phyloP scores from a whole-genome alignment of 2,113 vertebrate species.

The Leiothrix lutea region DNA sequence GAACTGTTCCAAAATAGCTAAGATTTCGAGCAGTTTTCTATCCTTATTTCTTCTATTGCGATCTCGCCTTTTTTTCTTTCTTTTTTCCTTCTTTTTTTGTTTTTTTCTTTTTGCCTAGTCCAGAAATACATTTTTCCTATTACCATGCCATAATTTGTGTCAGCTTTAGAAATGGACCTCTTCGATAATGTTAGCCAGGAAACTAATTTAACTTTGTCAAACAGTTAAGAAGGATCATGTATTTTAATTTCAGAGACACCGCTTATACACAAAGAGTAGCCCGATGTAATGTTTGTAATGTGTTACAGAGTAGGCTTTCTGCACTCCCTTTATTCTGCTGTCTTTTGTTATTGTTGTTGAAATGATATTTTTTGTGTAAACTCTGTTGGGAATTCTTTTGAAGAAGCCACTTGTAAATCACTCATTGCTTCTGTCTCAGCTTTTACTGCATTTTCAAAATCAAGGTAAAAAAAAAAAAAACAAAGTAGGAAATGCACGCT shows the following conservation, averaged over 20 bases:
- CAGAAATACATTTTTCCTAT: not conserved
- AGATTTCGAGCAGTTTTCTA: not conserved
- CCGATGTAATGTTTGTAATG: conserved; percentile 39
- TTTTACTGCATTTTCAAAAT: conserved; percentile 43
- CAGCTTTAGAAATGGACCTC: not conserved
- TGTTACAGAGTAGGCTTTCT: conserved; percentile 8
- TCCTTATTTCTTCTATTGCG: not conserved
- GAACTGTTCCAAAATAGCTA: not conserved
- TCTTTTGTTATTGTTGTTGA: conserved; percentile 40
- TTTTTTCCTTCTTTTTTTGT: not conserved
- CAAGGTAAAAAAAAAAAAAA: not conserved
- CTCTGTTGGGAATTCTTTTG: conserved; percentile 61
- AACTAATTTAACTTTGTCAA: not conserved
- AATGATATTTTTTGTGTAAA: conserved; percentile 31
- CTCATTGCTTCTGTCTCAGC: conserved; percentile 20
- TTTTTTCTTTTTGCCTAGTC: not conserved
- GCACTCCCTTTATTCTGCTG: conserved; percentile 6
- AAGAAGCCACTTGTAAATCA: conserved; percentile 71
- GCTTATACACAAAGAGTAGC: not conserved
- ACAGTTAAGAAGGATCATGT: not conserved
- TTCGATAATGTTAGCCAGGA: not conserved
- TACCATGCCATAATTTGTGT: not conserved
- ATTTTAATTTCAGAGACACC: not conserved
- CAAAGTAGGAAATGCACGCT: not conserved
- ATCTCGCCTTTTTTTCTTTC: not conserved